A percentile compares a stretch with the other conserved stretches of the same genome.
These are phyloP conservation scores for Tychaedon coryphoeus DNA, from an alignment of 2,113 vertebrate genomes.

Conservation along the genomic window DNA sequence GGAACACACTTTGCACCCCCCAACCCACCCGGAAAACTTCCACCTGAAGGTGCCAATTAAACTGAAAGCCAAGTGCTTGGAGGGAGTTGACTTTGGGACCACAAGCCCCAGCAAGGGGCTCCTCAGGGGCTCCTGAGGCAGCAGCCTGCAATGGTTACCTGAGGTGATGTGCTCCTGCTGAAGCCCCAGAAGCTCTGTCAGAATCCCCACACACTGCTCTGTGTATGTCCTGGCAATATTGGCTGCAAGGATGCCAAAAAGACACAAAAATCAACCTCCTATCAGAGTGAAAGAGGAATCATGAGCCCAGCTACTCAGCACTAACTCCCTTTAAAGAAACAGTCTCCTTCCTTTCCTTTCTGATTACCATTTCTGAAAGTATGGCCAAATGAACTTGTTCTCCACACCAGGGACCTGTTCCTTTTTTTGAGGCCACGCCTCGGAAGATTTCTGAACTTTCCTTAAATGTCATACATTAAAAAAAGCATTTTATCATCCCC, in stretches of 20 bases:
- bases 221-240: conserved; percentile 90
- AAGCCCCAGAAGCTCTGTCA: conserved; percentile 86
- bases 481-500: neutral
- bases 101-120: neutral
- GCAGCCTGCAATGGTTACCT: conserved; percentile 68
- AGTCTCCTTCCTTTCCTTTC: neutral
- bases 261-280: neutral
- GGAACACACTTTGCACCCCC: neutral
- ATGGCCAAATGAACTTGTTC: neutral
- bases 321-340: neutral
- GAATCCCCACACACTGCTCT: conserved; percentile 86
- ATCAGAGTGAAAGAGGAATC: neutral
- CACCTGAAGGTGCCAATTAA: neutral
- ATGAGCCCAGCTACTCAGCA: neutral
- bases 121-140: neutral
- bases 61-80: neutral
- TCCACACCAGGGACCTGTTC: neutral
- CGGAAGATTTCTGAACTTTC: neutral
- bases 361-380: neutral
- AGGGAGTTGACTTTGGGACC: neutral
- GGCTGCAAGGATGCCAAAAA: conserved; percentile 69
- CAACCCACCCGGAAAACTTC: neutral
- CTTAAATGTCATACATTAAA: neutral
- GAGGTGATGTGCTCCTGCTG: conserved; percentile 94
- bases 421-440: neutral